Base-by-base conservation (phyloP, 2,113 vertebrate genomes). In the Syngnathoides biaculeatus region DNA sequence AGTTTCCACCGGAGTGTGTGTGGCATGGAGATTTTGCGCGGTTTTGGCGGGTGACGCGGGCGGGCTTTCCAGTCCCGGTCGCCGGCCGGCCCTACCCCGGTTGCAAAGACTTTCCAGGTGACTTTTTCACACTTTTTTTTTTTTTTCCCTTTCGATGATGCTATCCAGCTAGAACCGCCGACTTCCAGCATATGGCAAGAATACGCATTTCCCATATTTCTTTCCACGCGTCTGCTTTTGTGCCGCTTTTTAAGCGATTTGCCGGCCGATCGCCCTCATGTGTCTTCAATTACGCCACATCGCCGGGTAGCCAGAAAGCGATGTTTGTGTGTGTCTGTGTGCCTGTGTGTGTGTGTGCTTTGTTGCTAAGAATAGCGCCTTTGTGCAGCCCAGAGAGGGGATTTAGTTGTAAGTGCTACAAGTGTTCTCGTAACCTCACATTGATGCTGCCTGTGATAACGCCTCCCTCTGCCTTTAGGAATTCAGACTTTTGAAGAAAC, bases 391-490 rank as follows among this genome's bases (percentile, higher is more conserved):
- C 53, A 1, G 27, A 57, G 48, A 24, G 27, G 24, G 72, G 75
- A 69, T 73, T 80, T 81, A 65, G 66, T 61, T 61, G 63, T 72
- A 77, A 86, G 79, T 79, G 75, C 68, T 67, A 64, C 61, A 74
- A 72, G 72, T 78, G 67, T 30, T n/a, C 56, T 78, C 56, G 65
- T 80, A 77, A 61, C 43, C 64, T 65, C 68, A 48, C 64, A 59
- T 53, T 64, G 81, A 82, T 76, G 62, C 58, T 20, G 61, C 12
- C 64, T 22, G 71, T 9, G 86, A 83, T 84, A 69, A 67, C 65
- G 58, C 67, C 7, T 8, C 0, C 6, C 20, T 11, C n/a, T n/a
- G 22, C 68, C 24, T 55, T 22, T 26, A 24, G 52, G 52, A 55
- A 12, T 26, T 55, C 24, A 52, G n/a, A 26, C 20, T 52, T 20